Percentiles rank a stretch among this genome's conserved stretches.
Conservation (phyloP, 2,113 vertebrate genomes). For the Phoxinus phoxinus region DNA sequence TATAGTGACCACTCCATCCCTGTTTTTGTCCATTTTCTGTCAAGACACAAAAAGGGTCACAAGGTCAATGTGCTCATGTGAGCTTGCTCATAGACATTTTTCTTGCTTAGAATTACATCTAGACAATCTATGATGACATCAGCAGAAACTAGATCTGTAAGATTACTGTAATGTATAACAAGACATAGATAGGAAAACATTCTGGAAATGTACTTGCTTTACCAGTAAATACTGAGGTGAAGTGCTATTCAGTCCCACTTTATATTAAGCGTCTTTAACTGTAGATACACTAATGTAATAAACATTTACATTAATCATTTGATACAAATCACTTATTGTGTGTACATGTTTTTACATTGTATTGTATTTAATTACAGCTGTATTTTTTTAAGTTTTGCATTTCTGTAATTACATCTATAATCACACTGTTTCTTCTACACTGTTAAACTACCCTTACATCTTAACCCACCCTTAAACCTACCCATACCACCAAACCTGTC, state of each 20-base stretch:
- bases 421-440: too few relatives aligned
- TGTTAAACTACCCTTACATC: too few relatives aligned
- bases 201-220: neutral
- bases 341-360: too few relatives aligned
- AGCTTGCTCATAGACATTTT: neutral
- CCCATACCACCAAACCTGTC: too few relatives aligned
- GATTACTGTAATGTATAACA: neutral
- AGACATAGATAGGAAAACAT: neutral
- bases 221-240: neutral
- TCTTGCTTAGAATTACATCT: neutral
- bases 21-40: constrained; percentile 99
- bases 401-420: too few relatives aligned
- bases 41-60: constrained; percentile 44
- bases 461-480: too few relatives aligned
- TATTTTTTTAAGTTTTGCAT: too few relatives aligned
- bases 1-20: constrained; percentile 98
- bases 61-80: neutral
- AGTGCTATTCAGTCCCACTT: neutral
- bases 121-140: neutral
- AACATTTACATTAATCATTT: too few relatives aligned
- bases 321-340: too few relatives aligned
- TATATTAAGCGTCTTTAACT: too few relatives aligned
- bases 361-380: too few relatives aligned
- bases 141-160: neutral
- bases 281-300: too few relatives aligned